These are phyloP conservation scores for Drosophila buzzatii DNA, from an alignment of 2,888 invertebrate genomes.

Conservation along the genomic window DNA sequence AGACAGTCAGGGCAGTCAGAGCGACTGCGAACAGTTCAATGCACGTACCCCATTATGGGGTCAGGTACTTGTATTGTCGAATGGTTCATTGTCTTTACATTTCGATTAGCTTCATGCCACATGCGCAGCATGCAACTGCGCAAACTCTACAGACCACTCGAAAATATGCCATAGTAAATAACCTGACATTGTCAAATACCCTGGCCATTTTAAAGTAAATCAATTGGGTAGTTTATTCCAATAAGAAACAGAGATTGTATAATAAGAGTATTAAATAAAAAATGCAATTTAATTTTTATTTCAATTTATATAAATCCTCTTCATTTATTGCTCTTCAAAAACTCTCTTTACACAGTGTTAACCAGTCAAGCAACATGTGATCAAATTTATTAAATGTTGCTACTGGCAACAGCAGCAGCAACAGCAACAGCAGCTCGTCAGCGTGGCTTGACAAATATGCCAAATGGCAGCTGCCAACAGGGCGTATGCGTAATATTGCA, in stretches of 20 bases:
- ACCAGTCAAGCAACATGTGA: neutral
- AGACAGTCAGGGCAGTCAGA: neutral
- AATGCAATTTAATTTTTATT: neutral
- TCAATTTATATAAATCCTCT: neutral
- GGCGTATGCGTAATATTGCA: slow-evolving; percentile 58
- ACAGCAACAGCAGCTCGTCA: slow-evolving; percentile 10
- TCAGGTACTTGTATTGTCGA: slow-evolving; percentile 45
- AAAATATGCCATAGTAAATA: slow-evolving; percentile 5
- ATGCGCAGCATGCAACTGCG: slow-evolving; percentile 29
- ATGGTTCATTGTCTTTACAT: slow-evolving; percentile 58
- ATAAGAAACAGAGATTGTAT: neutral
- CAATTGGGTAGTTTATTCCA: neutral
- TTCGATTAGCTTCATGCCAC: slow-evolving; percentile 47
- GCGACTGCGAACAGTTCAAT: slow-evolving; percentile 37
- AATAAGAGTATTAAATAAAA: neutral
- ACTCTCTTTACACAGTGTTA: slow-evolving; percentile 5
- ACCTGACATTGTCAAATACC: neutral
- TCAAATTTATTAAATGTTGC: neutral
- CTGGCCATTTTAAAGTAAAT: neutral
- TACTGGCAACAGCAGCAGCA: slow-evolving; percentile 9
- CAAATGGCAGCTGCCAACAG: slow-evolving; percentile 48
- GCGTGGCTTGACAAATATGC: slow-evolving; percentile 44
- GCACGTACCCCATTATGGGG: slow-evolving; percentile 46
- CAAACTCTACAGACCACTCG: slow-evolving; percentile 33
- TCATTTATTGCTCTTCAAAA: rapidly evolving